Conservation (phyloP, 2,113 vertebrate genomes). For the Tenrec ecaudatus region DNA sequence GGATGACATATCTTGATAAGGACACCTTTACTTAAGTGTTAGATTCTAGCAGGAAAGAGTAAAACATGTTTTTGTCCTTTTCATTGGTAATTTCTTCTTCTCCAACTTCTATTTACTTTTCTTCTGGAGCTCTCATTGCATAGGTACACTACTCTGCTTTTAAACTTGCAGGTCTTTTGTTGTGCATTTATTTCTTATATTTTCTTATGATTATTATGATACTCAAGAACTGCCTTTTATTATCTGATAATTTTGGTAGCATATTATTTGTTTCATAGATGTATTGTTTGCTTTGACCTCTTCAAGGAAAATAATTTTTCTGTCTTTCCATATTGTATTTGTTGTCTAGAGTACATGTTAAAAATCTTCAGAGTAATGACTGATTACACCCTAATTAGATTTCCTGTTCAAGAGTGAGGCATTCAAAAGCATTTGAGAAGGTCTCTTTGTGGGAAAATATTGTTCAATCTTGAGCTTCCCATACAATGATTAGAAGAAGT, state of each 20-base stretch:
- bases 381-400: neutral
- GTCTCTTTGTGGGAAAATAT: neutral
- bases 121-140: neutral
- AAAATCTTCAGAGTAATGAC: neutral
- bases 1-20: fast-evolving
- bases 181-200: neutral
- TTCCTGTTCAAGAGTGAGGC: neutral
- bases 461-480: neutral
- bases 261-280: neutral
- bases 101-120: neutral
- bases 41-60: neutral
- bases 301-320: neutral
- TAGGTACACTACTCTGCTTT: neutral
- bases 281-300: neutral
- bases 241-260: neutral
- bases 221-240: neutral
- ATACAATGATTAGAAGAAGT: neutral
- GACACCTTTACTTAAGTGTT: neutral
- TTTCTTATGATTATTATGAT: neutral
- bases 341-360: neutral
- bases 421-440: neutral
- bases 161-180: neutral
- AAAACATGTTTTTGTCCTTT: neutral
- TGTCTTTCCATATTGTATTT: neutral
- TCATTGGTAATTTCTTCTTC: neutral